Percentiles rank a stretch among this genome's conserved stretches.
phyloP scores from a whole-genome alignment of 2,888 invertebrate species.

The Pilophorus perplexus region DNA sequence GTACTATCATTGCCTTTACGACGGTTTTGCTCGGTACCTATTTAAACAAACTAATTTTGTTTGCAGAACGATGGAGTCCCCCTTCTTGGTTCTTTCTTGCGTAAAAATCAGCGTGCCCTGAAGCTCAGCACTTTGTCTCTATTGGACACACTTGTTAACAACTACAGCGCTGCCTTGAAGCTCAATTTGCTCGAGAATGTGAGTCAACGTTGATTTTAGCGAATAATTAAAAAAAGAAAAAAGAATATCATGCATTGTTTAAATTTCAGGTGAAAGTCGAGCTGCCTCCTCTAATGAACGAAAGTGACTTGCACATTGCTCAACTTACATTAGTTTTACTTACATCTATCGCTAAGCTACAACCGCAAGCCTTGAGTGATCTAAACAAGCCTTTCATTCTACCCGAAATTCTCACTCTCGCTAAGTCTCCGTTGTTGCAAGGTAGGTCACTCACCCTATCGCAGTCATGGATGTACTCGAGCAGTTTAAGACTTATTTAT shows the following conservation, averaged over 20 bases:
- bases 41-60: conserved; percentile 46
- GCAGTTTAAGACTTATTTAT: too few species aligned
- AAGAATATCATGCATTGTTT: neutral
- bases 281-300: conserved; percentile 85
- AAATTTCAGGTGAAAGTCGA: conserved; percentile 72
- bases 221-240: neutral
- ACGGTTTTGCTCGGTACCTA: too few species aligned
- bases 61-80: conserved; percentile 81
- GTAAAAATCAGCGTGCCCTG: conserved; percentile 94
- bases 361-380: conserved; percentile 73
- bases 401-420: conserved; percentile 79
- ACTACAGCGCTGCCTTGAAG: conserved; percentile 71
- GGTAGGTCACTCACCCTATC: conserved; percentile 58
- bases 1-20: neutral
- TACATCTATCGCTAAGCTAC: conserved; percentile 75
- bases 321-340: conserved; percentile 82
- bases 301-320: conserved; percentile 94
- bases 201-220: conserved; percentile 26
- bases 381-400: conserved; percentile 72
- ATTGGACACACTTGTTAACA: conserved; percentile 84
- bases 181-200: conserved; percentile 72
- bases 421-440: conserved; percentile 88
- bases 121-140: conserved; percentile 87
- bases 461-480: too few species aligned
- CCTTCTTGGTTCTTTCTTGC: conserved; percentile 86